phyloP scores from a whole-genome alignment of 2,113 vertebrate genomes.

The Dissostichus mawsoni region DNA sequence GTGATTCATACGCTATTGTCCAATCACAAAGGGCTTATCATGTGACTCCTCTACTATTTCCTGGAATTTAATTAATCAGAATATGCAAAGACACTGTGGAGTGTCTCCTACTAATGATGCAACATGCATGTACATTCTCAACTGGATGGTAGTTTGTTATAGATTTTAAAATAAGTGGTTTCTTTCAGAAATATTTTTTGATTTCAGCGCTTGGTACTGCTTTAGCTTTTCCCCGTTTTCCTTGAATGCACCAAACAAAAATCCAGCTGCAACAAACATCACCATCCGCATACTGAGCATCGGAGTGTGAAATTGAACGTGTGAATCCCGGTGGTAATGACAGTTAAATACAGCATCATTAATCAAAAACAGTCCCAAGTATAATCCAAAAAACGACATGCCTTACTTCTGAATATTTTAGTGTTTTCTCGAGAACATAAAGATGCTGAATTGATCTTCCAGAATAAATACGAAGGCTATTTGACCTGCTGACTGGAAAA shows the following conservation, averaged over 20 bases:
- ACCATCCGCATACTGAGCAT: background rate
- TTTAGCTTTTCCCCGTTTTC: background rate
- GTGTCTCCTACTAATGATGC: background rate
- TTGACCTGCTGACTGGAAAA: background rate
- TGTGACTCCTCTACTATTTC: slow-evolving; percentile 38
- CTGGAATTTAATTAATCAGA: slow-evolving; percentile 31
- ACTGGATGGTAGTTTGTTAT: background rate
- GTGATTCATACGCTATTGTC: slow-evolving; percentile 63
- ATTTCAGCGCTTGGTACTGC: background rate
- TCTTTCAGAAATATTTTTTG: background rate
- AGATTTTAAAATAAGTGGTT: background rate
- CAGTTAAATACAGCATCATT: background rate
- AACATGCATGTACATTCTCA: background rate
- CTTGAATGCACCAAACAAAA: background rate
- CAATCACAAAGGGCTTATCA: slow-evolving; percentile 15
- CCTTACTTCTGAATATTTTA: background rate
- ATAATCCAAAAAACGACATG: background rate
- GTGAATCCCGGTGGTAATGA: slow-evolving; percentile 17
- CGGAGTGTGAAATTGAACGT: slow-evolving; percentile 39
- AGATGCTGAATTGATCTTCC: background rate
- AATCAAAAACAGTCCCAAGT: background rate
- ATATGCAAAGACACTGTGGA: background rate
- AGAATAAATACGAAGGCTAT: no score
- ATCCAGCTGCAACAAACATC: background rate
- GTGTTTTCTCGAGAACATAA: background rate